These are phyloP conservation scores for Clarias macrocephalus DNA, from an alignment of 2,113 vertebrate species.

Conservation along the genomic window DNA sequence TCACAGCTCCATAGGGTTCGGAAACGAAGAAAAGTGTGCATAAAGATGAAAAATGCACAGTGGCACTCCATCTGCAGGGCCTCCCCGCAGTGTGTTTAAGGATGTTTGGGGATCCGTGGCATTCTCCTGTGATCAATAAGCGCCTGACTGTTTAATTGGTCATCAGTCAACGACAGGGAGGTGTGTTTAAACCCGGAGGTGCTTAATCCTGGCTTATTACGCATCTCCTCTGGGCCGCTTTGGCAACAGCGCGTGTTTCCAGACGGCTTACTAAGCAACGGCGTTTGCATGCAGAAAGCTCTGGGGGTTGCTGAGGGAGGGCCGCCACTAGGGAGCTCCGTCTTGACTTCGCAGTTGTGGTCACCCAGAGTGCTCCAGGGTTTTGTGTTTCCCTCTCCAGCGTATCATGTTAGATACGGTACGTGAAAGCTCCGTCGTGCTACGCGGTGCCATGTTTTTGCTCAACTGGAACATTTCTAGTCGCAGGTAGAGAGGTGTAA, in stretches of 20 bases:
- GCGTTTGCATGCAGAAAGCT: conserved; percentile 69
- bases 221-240: conserved; percentile 68
- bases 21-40: not conserved
- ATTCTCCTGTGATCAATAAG: conserved; percentile 72
- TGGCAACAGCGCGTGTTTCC: conserved; percentile 64
- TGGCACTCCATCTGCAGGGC: conserved; percentile 35
- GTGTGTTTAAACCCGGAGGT: conserved; percentile 71
- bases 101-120: conserved; percentile 60
- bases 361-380: not conserved
- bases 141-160: conserved; percentile 75
- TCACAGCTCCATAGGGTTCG: not conserved
- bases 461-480: not conserved
- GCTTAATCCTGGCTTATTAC: conserved; percentile 72
- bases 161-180: conserved; percentile 74
- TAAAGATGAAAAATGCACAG: conserved; percentile 42
- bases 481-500: not conserved
- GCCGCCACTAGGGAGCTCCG: conserved; percentile 67
- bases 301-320: conserved; percentile 68
- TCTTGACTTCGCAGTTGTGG: not conserved
- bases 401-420: conserved; percentile 6
- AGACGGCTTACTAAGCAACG: conserved; percentile 62
- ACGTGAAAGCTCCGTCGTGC: not conserved
- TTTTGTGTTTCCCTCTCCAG: conserved; percentile 3
- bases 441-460: not conserved
- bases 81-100: conserved; percentile 39